Percentiles rank a stretch among this genome's conserved stretches.
Evolutionary conservation across 2,797 vertebrate species (phyloP).

Genomic region (Jordanella pulchra): DNA sequence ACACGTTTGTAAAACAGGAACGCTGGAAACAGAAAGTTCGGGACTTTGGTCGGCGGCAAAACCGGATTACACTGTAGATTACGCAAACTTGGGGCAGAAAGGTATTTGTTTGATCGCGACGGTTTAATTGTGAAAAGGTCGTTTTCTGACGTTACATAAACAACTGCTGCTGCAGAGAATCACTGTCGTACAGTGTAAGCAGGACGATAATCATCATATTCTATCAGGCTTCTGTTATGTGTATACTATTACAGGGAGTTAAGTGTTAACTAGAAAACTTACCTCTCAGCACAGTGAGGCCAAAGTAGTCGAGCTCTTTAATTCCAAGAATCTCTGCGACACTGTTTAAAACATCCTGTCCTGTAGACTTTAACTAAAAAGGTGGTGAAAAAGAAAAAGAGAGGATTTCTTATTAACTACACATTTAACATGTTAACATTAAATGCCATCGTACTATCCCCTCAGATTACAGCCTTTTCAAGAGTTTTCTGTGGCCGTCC

Average conservation of each 20-base stretch:
- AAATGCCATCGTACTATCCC: not conserved
- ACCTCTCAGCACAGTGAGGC: slow-evolving; percentile 90
- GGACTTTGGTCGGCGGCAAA: slow-evolving; percentile 42
- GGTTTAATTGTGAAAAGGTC: slow-evolving; percentile 5
- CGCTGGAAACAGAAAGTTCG: slow-evolving; percentile 36
- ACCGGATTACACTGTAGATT: slow-evolving; percentile 55
- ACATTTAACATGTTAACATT: slow-evolving; percentile 2
- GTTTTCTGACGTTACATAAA: slow-evolving; percentile 17
- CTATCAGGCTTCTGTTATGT: not conserved
- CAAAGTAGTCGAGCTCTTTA: slow-evolving; percentile 89
- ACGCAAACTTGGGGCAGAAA: slow-evolving; percentile 30
- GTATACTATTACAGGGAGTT: not conserved
- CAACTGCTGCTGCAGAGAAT: slow-evolving; percentile 1
- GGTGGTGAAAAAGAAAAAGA: slow-evolving; percentile 8
- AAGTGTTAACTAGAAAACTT: slow-evolving; percentile 58
- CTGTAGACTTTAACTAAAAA: slow-evolving; percentile 86
- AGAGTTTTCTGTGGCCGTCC: not conserved
- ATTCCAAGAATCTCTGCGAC: slow-evolving; percentile 83
- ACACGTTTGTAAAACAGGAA: slow-evolving; percentile 48
- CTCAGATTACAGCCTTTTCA: not conserved
- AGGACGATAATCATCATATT: not conserved
- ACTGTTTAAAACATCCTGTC: slow-evolving; percentile 85
- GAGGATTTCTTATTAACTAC: not conserved
- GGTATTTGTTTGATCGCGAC: slow-evolving; percentile 6
- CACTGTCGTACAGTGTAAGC: not conserved